Conservation (phyloP, 2,797 vertebrate species). For the Lacerta agilis region DNA sequence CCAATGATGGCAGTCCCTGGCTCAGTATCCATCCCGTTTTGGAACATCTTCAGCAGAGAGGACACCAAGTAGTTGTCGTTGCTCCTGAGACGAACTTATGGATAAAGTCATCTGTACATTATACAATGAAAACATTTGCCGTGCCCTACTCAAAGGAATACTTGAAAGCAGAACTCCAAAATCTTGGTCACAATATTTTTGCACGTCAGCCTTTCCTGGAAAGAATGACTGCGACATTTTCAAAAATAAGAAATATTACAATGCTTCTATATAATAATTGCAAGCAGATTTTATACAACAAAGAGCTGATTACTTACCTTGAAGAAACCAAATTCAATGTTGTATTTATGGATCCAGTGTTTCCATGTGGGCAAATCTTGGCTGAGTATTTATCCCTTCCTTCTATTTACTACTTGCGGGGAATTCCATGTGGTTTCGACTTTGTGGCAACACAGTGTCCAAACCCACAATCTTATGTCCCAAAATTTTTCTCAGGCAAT, state of each 20-base stretch:
- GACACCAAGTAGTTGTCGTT: conserved; percentile 83
- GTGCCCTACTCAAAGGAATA: conserved; percentile 75
- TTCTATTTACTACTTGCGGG: conserved; percentile 61
- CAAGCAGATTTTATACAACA: conserved; percentile 58
- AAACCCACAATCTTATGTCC: conserved; percentile 69
- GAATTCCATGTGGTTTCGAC: conserved; percentile 62
- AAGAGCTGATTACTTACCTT: conserved; percentile 57
- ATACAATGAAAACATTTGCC: conserved; percentile 75
- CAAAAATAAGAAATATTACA: conserved; percentile 52
- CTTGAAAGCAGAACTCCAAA: conserved; percentile 43
- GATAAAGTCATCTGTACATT: conserved; percentile 78
- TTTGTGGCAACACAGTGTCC: conserved; percentile 59
- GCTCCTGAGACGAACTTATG: conserved; percentile 78
- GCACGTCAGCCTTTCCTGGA: conserved; percentile 38
- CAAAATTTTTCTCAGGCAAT: conserved; percentile 62
- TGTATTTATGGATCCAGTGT: conserved; percentile 70
- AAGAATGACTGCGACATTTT: conserved; percentile 37
- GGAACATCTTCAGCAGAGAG: conserved; percentile 80
- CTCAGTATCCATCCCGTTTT: conserved; percentile 75
- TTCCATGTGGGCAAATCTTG: conserved; percentile 67
- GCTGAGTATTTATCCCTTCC: conserved; percentile 72
- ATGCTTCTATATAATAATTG: conserved; percentile 64
- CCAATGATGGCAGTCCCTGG: conserved; percentile 91
- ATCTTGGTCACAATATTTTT: conserved; percentile 60
- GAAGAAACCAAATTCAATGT: conserved; percentile 61